Evolutionary conservation across 2,797 vertebrate genomes (phyloP).

Genomic region (Sitta carolinensis): DNA sequence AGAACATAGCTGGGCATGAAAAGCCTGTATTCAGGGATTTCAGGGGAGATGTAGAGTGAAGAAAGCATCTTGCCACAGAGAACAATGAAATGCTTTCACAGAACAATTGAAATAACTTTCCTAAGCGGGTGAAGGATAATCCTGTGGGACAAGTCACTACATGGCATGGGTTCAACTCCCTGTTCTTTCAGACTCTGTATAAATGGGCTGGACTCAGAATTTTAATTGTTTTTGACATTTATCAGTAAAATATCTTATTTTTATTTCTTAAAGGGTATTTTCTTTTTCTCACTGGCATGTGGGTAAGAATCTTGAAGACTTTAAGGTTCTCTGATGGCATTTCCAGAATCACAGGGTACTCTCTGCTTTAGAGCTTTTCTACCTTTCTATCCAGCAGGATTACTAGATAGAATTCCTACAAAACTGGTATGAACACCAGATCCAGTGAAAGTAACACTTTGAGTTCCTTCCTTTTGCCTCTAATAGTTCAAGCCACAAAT

Average conservation of each 20-base stretch:
- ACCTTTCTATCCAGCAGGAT: neutral
- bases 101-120: neutral
- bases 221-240: neutral
- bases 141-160: neutral
- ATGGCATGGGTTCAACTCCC: neutral
- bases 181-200: neutral
- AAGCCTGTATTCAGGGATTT: slow-evolving; percentile 7
- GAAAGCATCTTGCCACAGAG: slow-evolving; percentile 21
- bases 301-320: neutral
- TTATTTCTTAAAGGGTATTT: neutral
- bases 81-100: slow-evolving; percentile 35
- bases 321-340: neutral
- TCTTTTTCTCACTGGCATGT: neutral
- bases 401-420: neutral
- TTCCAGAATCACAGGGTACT: neutral
- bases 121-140: neutral
- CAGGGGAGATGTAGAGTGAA: neutral
- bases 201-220: neutral
- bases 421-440: neutral
- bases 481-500: neutral
- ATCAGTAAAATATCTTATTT: neutral
- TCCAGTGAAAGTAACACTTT: neutral
- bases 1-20: slow-evolving; percentile 27
- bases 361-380: neutral
- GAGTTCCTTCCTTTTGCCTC: neutral